These are phyloP conservation scores for Oeneis ivallda DNA, from an alignment of 2,888 invertebrate genomes.

Conservation along the genomic window DNA sequence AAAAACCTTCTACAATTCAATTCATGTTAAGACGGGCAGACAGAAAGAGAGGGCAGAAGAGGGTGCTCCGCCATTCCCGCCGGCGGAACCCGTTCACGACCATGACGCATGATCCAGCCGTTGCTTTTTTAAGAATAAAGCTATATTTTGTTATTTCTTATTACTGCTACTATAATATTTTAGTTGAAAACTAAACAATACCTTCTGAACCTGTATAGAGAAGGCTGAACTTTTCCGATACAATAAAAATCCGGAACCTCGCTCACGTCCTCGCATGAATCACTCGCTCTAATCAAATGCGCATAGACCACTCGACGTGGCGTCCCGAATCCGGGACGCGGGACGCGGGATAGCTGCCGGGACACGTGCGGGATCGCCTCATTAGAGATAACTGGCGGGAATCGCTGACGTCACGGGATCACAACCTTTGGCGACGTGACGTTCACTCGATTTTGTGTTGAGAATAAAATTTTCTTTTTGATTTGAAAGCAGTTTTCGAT, in stretches of 20 bases:
- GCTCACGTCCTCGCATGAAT: constrained; percentile 30
- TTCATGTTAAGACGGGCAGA: no score
- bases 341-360: constrained; percentile 36
- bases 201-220: neutral
- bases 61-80: no score
- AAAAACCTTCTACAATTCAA: no score
- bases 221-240: neutral
- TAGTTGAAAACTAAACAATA: neutral
- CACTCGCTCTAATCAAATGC: constrained; percentile 36
- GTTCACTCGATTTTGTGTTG: neutral
- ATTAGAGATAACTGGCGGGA: constrained; percentile 60
- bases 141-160: no score
- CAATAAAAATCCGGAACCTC: constrained; percentile 8
- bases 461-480: constrained; percentile 7
- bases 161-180: no score
- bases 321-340: constrained; percentile 31
- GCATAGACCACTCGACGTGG: constrained; percentile 32
- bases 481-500: constrained; percentile 1
- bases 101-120: no score
- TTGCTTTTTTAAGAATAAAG: no score
- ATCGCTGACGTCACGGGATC: constrained; percentile 52
- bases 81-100: no score
- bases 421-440: constrained; percentile 20
- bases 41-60: no score
- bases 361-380: constrained; percentile 47